phyloP scores from a whole-genome alignment of 2,797 vertebrate species.

The Myotis findleyi region DNA sequence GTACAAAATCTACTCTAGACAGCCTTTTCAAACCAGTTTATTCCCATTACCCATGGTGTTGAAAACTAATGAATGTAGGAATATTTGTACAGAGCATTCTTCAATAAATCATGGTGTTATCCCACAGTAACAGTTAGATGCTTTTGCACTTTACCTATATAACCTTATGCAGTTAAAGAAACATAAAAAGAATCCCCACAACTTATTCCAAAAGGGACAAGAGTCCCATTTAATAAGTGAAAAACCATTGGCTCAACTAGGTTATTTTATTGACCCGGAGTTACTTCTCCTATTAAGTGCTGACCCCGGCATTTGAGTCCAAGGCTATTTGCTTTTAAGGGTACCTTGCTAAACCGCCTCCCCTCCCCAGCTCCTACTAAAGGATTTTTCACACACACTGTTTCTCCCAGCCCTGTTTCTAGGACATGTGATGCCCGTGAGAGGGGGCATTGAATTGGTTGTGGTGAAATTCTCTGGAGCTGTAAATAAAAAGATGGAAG shows the following conservation, averaged over 20 bases:
- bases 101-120: conserved; percentile 25
- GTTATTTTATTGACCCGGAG: neutral
- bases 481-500: conserved; percentile 51
- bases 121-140: neutral
- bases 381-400: neutral
- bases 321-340: conserved; percentile 16
- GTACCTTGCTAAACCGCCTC: neutral
- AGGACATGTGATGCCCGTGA: neutral
- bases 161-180: neutral
- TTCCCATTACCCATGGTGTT: neutral
- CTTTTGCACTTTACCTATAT: conserved; percentile 3
- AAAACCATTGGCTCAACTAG: neutral
- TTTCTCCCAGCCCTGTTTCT: neutral
- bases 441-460: neutral
- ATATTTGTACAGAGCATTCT: conserved; percentile 14
- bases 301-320: neutral
- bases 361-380: neutral
- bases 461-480: neutral
- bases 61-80: conserved; percentile 15
- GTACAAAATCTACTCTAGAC: neutral
- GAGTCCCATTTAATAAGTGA: neutral
- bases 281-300: neutral
- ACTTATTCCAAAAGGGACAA: neutral
- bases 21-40: conserved; percentile 42
- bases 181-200: neutral